phyloP scores from a whole-genome alignment of 35 echinoderm and acorn worm species.

The Ophioderma brevispina region DNA sequence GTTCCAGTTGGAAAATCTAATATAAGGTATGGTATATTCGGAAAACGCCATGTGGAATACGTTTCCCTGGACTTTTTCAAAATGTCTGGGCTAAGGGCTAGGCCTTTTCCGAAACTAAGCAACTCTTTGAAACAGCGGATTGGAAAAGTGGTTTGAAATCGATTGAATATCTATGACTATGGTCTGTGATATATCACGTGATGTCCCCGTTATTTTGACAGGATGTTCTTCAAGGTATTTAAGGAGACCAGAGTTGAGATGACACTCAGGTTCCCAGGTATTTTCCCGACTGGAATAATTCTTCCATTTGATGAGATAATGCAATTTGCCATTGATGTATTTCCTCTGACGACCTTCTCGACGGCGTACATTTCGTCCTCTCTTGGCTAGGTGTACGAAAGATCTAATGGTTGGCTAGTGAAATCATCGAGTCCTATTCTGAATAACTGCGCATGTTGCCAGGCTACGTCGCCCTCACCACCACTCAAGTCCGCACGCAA shows the following conservation, averaged over 20 bases:
- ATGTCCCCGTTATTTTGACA: background rate
- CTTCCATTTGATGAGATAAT: background rate
- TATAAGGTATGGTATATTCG: no score
- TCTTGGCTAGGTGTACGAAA: background rate
- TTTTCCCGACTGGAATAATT: background rate
- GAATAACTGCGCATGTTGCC: conserved; percentile 85
- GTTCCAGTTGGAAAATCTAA: no score
- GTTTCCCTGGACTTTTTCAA: no score
- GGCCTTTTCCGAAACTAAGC: no score
- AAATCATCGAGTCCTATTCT: conserved; percentile 45
- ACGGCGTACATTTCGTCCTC: background rate
- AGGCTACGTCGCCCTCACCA: conserved; percentile 55
- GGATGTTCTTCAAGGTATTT: background rate
- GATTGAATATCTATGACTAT: no score
- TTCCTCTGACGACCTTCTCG: background rate
- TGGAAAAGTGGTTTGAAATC: no score
- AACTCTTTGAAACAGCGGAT: no score
- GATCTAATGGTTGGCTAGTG: conserved; percentile 45
- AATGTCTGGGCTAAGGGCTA: no score
- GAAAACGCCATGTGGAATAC: no score
- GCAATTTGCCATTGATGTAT: background rate
- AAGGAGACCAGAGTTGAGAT: background rate
- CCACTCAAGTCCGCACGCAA: conserved; percentile 63
- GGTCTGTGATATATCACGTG: no score
- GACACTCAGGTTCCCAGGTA: background rate